phyloP scores from a whole-genome alignment of 2,888 invertebrate species.

The Deilephila porcellus region DNA sequence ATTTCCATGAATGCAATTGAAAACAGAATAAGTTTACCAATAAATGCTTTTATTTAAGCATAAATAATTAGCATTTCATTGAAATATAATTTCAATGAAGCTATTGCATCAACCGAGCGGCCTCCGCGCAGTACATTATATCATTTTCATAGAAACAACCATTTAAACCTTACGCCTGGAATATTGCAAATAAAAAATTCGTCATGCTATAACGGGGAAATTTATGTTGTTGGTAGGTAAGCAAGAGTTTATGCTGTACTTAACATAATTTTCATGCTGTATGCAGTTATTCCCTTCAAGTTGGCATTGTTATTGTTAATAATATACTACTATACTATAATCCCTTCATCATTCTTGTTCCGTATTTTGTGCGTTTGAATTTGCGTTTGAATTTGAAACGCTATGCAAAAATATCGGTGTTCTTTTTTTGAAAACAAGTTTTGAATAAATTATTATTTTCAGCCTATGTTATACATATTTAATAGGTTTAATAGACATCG shows the following conservation, averaged over 20 bases:
- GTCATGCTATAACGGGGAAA: conserved; percentile 37
- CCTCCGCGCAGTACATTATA: conserved; percentile 10
- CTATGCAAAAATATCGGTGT: neutral
- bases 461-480: too few species aligned
- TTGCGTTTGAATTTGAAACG: neutral
- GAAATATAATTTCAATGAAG: conserved; percentile 1
- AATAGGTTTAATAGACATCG: too few species aligned
- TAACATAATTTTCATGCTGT: conserved; percentile 48
- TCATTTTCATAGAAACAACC: conserved; percentile 26
- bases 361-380: neutral
- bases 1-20: too few species aligned
- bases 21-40: too few species aligned
- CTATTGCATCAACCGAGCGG: conserved; percentile 13
- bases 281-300: conserved; percentile 40
- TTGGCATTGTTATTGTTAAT: conserved; percentile 43
- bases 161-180: conserved; percentile 13
- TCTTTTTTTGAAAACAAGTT: neutral
- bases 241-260: conserved; percentile 45
- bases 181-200: conserved; percentile 36
- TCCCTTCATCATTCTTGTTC: conserved; percentile 33
- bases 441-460: neutral
- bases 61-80: neutral
- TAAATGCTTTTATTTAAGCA: conserved; percentile 5
- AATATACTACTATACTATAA: conserved; percentile 38
- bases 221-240: conserved; percentile 39